A percentile compares a stretch with the other conserved stretches of the same genome.
Conservation (phyloP, 2,113 vertebrate genomes). For the Datnioides undecimradiatus region DNA sequence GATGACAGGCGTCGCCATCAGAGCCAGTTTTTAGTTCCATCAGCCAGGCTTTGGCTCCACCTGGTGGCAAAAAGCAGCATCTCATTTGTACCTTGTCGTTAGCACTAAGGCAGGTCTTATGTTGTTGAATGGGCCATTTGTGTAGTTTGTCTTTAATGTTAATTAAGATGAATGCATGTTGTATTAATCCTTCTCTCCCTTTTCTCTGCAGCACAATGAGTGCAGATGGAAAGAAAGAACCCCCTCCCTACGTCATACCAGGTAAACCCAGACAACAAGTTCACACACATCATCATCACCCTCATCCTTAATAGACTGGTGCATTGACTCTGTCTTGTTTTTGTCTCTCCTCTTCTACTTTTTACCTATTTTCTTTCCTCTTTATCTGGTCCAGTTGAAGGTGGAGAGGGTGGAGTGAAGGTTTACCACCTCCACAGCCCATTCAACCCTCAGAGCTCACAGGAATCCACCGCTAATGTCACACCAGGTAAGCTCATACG, state of each 20-base stretch:
- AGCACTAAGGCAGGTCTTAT: not conserved
- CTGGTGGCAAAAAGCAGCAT: slow-evolving; percentile 3
- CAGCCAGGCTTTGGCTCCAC: not conserved
- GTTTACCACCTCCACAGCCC: slow-evolving; percentile 82
- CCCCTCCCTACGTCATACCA: slow-evolving; percentile 73
- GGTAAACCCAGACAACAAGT: slow-evolving; percentile 45
- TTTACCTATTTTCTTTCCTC: not conserved
- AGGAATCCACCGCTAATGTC: accelerated
- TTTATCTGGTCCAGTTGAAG: slow-evolving; percentile 12
- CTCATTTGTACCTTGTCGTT: too few species aligned
- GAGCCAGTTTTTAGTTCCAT: not conserved
- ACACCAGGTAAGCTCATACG: slow-evolving; percentile 56
- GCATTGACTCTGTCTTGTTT: not conserved
- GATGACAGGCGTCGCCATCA: not conserved
- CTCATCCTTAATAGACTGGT: not conserved
- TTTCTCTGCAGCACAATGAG: slow-evolving; percentile 71
- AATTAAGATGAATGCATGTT: not conserved
- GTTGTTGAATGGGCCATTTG: not conserved
- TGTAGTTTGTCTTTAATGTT: slow-evolving; percentile 3
- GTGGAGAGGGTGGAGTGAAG: slow-evolving; percentile 46
- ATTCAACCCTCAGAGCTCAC: slow-evolving; percentile 50
- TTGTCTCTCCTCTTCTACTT: not conserved
- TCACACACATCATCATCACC: not conserved
- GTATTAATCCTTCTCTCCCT: not conserved
- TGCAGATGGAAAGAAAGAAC: not conserved